These are phyloP conservation scores for Podarcis raffonei DNA, from an alignment of 2,113 vertebrate genomes.

Conservation along the genomic window DNA sequence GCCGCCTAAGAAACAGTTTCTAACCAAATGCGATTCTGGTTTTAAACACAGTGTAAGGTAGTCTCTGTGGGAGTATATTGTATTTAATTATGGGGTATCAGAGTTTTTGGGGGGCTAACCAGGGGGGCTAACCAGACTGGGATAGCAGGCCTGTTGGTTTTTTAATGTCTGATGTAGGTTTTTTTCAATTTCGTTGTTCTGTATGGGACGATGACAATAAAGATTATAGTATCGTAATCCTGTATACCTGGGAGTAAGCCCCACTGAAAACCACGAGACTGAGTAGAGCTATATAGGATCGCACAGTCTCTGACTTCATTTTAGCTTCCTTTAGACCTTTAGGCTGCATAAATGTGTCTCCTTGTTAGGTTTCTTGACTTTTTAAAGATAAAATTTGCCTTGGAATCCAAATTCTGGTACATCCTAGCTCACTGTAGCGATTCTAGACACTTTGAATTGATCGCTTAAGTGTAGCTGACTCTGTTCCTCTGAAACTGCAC, in stretches of 20 bases:
- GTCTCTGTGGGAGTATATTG: no score
- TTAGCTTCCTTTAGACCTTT: constrained; percentile 32
- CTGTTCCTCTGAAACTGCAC: neutral
- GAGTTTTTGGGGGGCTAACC: no score
- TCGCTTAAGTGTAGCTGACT: neutral
- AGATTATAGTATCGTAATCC: neutral
- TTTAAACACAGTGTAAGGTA: no score
- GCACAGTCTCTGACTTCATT: no score
- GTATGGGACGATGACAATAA: no score
- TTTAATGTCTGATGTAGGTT: no score
- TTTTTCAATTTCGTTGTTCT: no score
- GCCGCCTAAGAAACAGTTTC: no score
- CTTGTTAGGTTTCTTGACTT: neutral
- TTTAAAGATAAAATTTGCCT: neutral
- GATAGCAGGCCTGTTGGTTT: no score
- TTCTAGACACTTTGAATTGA: neutral
- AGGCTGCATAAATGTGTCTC: neutral
- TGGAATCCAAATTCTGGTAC: constrained; percentile 3
- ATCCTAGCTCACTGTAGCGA: neutral
- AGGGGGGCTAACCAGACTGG: no score
- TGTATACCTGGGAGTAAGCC: neutral
- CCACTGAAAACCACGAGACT: neutral
- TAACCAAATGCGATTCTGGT: no score
- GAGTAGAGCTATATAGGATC: neutral
- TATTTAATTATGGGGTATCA: no score